Evolutionary conservation across 2,888 invertebrate genomes (phyloP), one percentile per base, ranked within the genome.

Genomic region (Chrysolina haemoptera): DNA sequence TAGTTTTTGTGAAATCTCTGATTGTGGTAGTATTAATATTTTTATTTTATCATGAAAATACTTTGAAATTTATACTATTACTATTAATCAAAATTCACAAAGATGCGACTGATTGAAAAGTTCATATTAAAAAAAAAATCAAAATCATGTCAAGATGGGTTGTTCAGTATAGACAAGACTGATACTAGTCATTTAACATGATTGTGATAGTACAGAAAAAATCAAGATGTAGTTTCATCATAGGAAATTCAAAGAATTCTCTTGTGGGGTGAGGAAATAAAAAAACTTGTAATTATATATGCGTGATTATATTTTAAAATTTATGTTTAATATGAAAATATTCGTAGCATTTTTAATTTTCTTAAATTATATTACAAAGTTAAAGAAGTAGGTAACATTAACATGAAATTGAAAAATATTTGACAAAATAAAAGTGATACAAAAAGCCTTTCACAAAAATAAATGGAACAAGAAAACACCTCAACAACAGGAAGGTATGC

Each of bases 241-340:
- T 12, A 20, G 12, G 14, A 43, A 43, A 43, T 43, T n/a, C 1
- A 11, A 11, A 43, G 14, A 9, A 3, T 43, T 43, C 12, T 12
- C 12, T 43, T 14, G 14, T 66, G 40, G 40, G 18, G 14, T 11
- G 9, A 11, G 11, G 20, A 50, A 68, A 53, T 53, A 65, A 68
- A 69, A 68, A 53, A 64, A 40, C 2, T 18, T 12, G 20, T 64
- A 74, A 68, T 74, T 84, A 82, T 85, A 86, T 86, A 87, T 87
- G 87, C 86, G 85, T 87, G 86, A 86, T 87, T 87, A 87, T 87
- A 86, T 86, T 87, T 86, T 86, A 85, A 86, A 85, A 85, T 86
- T 85, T 84, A 86, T 84, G 84, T 87, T 86, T 86, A 86, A 86
- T 87, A 87, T 85, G 87, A 87, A 87, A 87, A 87, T 87, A 87